phyloP scores from a whole-genome alignment of 2,113 vertebrate species.

The Embiotoca jacksoni region DNA sequence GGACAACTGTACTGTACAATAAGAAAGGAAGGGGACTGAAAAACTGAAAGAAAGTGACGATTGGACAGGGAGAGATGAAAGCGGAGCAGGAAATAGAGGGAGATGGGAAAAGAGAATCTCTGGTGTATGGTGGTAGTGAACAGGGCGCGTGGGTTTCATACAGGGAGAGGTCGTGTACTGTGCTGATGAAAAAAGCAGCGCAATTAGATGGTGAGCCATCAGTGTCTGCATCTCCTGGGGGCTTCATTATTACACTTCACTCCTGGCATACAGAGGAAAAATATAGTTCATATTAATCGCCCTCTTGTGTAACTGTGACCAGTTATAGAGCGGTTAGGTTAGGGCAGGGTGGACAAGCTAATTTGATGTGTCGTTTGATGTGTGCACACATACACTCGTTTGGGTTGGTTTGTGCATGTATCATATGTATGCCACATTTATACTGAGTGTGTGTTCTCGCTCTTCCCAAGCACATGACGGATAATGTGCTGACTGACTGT shows the following conservation, averaged over 20 bases:
- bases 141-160: constrained; percentile 60
- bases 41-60: constrained; percentile 37
- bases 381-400: constrained; percentile 22
- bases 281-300: constrained; percentile 74
- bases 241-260: constrained; percentile 79
- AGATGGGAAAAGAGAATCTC: constrained; percentile 48
- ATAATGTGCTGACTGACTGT: constrained; percentile 42
- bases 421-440: constrained; percentile 40
- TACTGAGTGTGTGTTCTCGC: constrained; percentile 15
- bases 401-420: constrained; percentile 28
- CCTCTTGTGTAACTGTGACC: constrained; percentile 79
- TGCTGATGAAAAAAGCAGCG: constrained; percentile 80
- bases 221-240: constrained; percentile 77
- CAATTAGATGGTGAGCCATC: constrained; percentile 85
- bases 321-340: constrained; percentile 66
- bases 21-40: constrained; percentile 7
- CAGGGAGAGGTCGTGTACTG: constrained; percentile 78
- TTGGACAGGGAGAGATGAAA: constrained; percentile 44
- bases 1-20: constrained; percentile 13
- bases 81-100: constrained; percentile 39
- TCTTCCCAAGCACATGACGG: constrained; percentile 29
- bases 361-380: constrained; percentile 69
- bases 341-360: constrained; percentile 63
- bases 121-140: constrained; percentile 57
- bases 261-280: constrained; percentile 70